Evolutionary conservation across 1,140 invertebrate genomes (phyloP).

Genomic region (Belonocnema kinseyi): DNA sequence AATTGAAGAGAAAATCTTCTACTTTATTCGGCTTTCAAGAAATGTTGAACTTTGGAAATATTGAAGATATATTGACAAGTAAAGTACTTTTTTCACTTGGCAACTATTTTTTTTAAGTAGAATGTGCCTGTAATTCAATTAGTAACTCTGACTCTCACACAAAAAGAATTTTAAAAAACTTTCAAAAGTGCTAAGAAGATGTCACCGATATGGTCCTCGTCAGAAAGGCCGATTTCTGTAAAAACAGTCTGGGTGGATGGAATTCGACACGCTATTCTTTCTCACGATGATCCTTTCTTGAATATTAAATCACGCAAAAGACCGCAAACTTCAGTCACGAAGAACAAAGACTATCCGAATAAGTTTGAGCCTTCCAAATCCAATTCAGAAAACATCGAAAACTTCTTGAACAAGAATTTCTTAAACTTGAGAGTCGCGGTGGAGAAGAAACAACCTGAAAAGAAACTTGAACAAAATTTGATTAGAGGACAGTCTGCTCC

Average conservation of each 20-base stretch:
- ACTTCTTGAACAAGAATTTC: conserved; percentile 52
- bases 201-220: conserved; percentile 81
- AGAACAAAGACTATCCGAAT: conserved; percentile 48
- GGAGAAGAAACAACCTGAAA: conserved; percentile 49
- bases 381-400: conserved; percentile 55
- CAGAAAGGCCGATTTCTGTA: conserved; percentile 82
- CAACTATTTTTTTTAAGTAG: neutral
- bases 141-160: conserved; percentile 1
- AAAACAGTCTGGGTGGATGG: conserved; percentile 84
- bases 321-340: conserved; percentile 44
- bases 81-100: no score
- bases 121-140: neutral
- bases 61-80: no score
- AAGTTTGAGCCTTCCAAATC: conserved; percentile 50
- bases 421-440: conserved; percentile 65
- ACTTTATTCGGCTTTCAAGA: no score
- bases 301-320: conserved; percentile 47
- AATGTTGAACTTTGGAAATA: no score
- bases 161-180: neutral
- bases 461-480: conserved; percentile 33
- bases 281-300: conserved; percentile 78
- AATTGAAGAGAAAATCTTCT: no score
- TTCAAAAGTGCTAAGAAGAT: conserved; percentile 48
- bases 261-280: conserved; percentile 82
- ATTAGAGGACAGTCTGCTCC: conserved; percentile 60